Evolutionary conservation across 1,140 invertebrate species (phyloP).

Genomic region (Trichogramma pretiosum): DNA sequence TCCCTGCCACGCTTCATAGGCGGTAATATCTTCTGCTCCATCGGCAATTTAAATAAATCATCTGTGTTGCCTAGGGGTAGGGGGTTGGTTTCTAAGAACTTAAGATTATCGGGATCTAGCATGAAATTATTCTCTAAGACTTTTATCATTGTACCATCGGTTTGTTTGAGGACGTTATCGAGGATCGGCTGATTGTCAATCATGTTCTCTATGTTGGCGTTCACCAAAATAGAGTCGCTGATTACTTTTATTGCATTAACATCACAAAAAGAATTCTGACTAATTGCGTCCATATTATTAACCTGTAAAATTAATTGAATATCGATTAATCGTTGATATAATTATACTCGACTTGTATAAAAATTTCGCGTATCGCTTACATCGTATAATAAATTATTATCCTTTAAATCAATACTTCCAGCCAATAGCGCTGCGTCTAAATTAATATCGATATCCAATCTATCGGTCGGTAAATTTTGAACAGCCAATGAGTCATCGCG

Average conservation of each 20-base stretch:
- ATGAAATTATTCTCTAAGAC: conserved; percentile 32
- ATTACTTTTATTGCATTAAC: conserved; percentile 31
- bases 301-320: conserved; percentile 22
- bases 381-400: conserved; percentile 30
- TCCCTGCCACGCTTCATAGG: conserved; percentile 35
- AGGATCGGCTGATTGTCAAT: conserved; percentile 30
- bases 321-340: not conserved
- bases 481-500: conserved; percentile 35
- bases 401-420: conserved; percentile 30
- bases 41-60: not conserved
- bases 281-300: conserved; percentile 34
- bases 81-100: conserved; percentile 26
- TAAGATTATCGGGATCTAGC: conserved; percentile 32
- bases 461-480: conserved; percentile 31
- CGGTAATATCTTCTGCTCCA: not conserved
- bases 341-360: not conserved
- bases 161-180: conserved; percentile 32
- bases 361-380: conserved; percentile 4
- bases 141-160: conserved; percentile 31
- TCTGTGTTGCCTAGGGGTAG: not conserved
- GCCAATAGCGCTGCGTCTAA: conserved; percentile 33
- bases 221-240: conserved; percentile 26
- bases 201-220: conserved; percentile 26
- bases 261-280: conserved; percentile 30
- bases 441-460: conserved; percentile 36